Evolutionary conservation across 2,113 vertebrate species (phyloP), one percentile per base, ranked within the genome.

Genomic region (Sinocyclocheilus maitianheensis): DNA sequence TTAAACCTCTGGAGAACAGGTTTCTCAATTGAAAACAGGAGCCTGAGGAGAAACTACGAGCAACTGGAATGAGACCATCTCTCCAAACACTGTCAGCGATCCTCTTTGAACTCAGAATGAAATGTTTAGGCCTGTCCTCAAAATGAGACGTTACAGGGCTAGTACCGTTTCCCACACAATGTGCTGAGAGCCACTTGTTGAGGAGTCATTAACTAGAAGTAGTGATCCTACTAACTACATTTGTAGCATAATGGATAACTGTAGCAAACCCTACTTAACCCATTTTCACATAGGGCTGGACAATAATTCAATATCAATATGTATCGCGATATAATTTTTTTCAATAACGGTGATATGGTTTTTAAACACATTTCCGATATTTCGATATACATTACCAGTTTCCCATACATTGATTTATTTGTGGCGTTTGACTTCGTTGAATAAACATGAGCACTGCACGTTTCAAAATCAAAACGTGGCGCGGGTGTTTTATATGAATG

Each of bases 41-140:
- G 67, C 63, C 80, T 51, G 65, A 40, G 60, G 30, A 58, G 34
- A 26, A 55, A 51, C 16, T 26, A 77, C 3, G 7, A 18, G 51
- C 51, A 37, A 74, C 26, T 81, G 65, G 58, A 79, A 87, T 1
- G 24, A 82, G 43, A 81, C 43, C 0, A 30, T 5, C 62, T 74
- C 37, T 87, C 51, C 24, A 79, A 79, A 87, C 18, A 48, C 60
- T 67, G 22, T 34, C 46, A 82, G 60, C 2, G 58, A 43, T 71
- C 51, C 51, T 77, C 78, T 88, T 74, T 83, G 63, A 85, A 72
- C 74, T 69, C 62, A 16, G 12, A 46, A 76, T 83, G 53, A 86
- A 83, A 63, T 37, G 60, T 83, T 86, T 69, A 78, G 46, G 22
- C 62, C 46, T 71, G 62, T 82, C 63, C 18, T 82, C 24, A 65